A percentile compares a stretch with the other conserved stretches of the same genome.
Evolutionary conservation across 2,797 vertebrate species (phyloP).

Genomic region (Rallus crepitans): DNA sequence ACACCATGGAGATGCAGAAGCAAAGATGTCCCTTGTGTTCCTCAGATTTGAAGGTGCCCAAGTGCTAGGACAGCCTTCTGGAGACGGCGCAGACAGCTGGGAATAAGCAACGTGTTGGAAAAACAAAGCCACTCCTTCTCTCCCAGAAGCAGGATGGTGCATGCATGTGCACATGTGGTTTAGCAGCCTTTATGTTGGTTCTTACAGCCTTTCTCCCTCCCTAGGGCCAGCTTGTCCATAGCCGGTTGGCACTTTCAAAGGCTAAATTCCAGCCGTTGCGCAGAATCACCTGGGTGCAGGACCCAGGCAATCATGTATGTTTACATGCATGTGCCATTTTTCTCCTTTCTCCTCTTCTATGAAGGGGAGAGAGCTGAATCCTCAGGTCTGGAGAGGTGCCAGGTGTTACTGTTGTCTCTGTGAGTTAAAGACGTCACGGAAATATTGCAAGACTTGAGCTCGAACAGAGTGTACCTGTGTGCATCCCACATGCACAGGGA

Average conservation of each 20-base stretch:
- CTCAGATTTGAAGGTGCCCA: neutral
- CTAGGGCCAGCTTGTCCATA: neutral
- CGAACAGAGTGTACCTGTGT: neutral
- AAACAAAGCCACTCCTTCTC: neutral
- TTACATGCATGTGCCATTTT: neutral
- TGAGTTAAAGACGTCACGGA: neutral
- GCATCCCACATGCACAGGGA: fast-evolving
- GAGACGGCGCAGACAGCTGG: neutral
- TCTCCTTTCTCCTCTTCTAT: neutral
- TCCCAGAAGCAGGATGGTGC: neutral
- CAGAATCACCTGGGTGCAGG: neutral
- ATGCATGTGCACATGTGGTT: neutral
- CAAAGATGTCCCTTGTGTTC: neutral
- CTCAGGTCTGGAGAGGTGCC: neutral
- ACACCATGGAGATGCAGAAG: neutral
- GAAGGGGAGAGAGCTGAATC: neutral
- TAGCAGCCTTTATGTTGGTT: neutral
- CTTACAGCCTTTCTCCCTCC: neutral
- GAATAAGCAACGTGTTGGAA: neutral
- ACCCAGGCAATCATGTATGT: neutral
- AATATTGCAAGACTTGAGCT: neutral
- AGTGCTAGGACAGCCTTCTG: neutral
- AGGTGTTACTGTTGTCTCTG: neutral
- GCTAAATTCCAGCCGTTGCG: neutral
- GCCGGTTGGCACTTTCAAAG: neutral